These are phyloP conservation scores for Oryctolagus cuniculus DNA, from an alignment of 2,113 vertebrate genomes.

Conservation along the genomic window mOryCun1.1 NC_091444.1:6277501-6278000, in stretches of 20 bases:
- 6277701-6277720: not conserved
- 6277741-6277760: not conserved
- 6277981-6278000: not conserved
- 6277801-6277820: too few relatives aligned
- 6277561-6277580: not conserved
- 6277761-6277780: not conserved
- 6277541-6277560: not conserved
- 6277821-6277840: not conserved
- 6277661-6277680: not conserved
- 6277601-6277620: not conserved
- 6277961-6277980: not conserved
- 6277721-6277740: fast-evolving
- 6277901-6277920: not conserved
- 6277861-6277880: not conserved
- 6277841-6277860: not conserved
- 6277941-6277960: not conserved
- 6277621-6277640: not conserved
- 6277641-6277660: not conserved
- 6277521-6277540: not conserved
- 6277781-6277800: not conserved
- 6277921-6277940: not conserved
- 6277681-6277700: not conserved
- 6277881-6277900: too few relatives aligned
- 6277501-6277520: not conserved
- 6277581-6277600: not conserved